Conservation (phyloP, 1,140 invertebrate species). For the Aethina tumida region DNA sequence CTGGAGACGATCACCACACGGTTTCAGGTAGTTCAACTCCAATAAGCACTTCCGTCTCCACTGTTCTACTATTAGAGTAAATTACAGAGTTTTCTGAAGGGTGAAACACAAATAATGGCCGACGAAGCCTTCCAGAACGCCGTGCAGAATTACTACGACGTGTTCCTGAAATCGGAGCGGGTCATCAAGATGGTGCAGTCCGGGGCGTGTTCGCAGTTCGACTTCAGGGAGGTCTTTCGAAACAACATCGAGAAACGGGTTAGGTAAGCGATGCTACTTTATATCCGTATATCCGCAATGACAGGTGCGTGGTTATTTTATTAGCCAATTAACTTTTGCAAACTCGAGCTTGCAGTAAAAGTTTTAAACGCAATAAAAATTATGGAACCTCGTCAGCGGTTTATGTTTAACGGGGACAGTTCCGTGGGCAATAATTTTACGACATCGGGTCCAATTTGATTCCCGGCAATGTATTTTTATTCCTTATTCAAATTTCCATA, state of each 20-base stretch:
- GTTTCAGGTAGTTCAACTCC: constrained; percentile 64
- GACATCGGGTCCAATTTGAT: too few relatives aligned
- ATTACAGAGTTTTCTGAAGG: constrained; percentile 75
- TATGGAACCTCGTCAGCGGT: too few relatives aligned
- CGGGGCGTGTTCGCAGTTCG: constrained; percentile 94
- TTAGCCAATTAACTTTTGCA: too few relatives aligned
- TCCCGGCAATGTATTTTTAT: too few relatives aligned
- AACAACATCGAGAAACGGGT: constrained; percentile 97
- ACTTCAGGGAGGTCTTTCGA: constrained; percentile 97
- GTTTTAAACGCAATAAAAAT: too few relatives aligned
- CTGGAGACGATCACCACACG: constrained; percentile 89
- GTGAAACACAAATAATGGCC: constrained; percentile 95
- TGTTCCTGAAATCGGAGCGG: constrained; percentile 94
- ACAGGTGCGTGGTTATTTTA: too few relatives aligned
- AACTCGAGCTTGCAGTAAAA: too few relatives aligned
- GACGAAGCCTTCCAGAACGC: constrained; percentile 99
- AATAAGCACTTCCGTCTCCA: too few relatives aligned
- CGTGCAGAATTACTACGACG: constrained; percentile 94
- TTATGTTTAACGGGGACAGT: too few relatives aligned
- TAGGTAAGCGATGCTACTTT: constrained; percentile 50
- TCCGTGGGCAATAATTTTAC: too few relatives aligned
- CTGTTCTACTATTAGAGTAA: constrained; percentile 1
- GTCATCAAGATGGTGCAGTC: constrained; percentile 92
- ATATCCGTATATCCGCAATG: too few relatives aligned
- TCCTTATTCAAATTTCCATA: too few relatives aligned